Percentiles rank a stretch among this genome's conserved stretches.
Evolutionary conservation across 1,140 invertebrate genomes (phyloP).

Genomic region (Pseudoatta argentina): DNA sequence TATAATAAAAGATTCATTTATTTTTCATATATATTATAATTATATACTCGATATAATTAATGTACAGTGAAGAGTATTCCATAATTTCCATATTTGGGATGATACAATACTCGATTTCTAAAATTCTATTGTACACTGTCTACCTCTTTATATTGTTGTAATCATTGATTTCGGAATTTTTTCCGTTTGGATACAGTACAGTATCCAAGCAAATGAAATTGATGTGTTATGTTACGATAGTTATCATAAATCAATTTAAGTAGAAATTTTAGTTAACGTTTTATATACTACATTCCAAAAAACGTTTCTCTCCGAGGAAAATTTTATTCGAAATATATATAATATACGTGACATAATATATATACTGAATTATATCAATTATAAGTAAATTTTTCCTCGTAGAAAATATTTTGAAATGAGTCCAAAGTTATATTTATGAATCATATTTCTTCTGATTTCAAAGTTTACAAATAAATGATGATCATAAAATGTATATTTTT

Average conservation of each 20-base stretch:
- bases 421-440: not conserved
- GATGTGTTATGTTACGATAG: not conserved
- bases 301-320: too few relatives aligned
- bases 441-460: slow-evolving; percentile 4
- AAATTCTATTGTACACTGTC: not conserved
- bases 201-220: not conserved
- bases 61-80: not conserved
- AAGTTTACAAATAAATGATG: not conserved
- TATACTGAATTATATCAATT: too few relatives aligned
- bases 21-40: not conserved
- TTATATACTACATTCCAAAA: not conserved
- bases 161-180: not conserved
- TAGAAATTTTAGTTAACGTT: slow-evolving; percentile 2
- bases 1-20: not conserved
- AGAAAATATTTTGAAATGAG: too few relatives aligned
- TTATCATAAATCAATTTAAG: not conserved
- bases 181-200: not conserved
- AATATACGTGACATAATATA: too few relatives aligned
- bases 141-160: not conserved
- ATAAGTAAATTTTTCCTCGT: too few relatives aligned
- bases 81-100: not conserved
- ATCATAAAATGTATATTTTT: not conserved
- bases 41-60: not conserved
- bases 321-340: too few relatives aligned
- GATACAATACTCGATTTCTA: not conserved